Percentiles rank a stretch among this genome's conserved stretches.
Conservation (phyloP, 1,140 invertebrate genomes). For the Protaetia brevitarsis region DNA sequence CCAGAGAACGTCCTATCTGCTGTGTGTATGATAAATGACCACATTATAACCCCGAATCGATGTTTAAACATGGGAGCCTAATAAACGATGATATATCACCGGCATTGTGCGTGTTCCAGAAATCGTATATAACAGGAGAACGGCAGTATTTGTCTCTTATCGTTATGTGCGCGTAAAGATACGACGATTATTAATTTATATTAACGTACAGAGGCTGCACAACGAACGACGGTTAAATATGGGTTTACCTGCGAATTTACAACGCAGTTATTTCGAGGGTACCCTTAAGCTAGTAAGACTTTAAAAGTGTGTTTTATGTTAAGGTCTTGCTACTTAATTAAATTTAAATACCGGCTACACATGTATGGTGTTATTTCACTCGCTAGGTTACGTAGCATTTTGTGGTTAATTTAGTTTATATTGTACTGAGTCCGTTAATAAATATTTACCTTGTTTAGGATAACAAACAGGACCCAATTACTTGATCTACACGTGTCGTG, state of each 20-base stretch:
- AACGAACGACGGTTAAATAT: not conserved
- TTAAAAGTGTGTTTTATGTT: not conserved
- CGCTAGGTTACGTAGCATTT: too few relatives aligned
- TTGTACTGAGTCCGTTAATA: not conserved
- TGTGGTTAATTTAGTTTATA: too few relatives aligned
- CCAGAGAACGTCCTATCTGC: slow-evolving; percentile 6
- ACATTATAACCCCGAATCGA: slow-evolving; percentile 32
- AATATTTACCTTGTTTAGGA: too few relatives aligned
- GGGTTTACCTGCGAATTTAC: not conserved
- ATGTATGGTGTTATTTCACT: not conserved
- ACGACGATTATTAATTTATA: not conserved
- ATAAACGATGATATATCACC: slow-evolving; percentile 35
- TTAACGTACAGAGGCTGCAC: not conserved
- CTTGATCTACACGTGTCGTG: too few relatives aligned
- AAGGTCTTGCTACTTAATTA: not conserved
- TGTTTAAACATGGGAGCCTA: slow-evolving; percentile 33
- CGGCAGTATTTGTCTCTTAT: not conserved
- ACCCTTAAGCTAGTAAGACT: not conserved
- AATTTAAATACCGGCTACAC: not conserved
- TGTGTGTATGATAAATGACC: slow-evolving; percentile 30
- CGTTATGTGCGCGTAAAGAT: not conserved
- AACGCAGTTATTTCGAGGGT: not conserved
- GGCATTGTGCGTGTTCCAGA: slow-evolving; percentile 27
- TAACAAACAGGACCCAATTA: too few relatives aligned
- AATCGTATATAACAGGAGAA: slow-evolving; percentile 25